phyloP scores from a whole-genome alignment of 2,888 invertebrate species.

The Sclerodermus sp. region DNA sequence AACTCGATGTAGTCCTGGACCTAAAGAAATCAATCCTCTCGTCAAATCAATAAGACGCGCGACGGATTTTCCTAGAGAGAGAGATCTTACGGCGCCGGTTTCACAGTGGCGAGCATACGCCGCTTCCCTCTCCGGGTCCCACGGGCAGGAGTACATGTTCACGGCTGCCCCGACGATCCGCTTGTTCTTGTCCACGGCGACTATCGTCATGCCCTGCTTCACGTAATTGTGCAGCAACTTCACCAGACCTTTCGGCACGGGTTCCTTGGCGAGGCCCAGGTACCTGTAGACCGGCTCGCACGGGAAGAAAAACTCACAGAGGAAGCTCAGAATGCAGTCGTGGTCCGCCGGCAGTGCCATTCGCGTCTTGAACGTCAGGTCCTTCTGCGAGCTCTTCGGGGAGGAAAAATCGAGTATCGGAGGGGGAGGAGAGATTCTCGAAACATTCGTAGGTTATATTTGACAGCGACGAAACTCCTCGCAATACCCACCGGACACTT shows the following conservation, averaged over 20 bases:
- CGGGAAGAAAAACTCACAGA: constrained; percentile 36
- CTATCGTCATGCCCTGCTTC: constrained; percentile 36
- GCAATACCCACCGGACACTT: too few species aligned
- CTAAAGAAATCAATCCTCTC: not conserved
- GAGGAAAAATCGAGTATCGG: too few species aligned
- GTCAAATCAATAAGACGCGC: too few species aligned
- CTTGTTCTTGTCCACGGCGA: constrained; percentile 29
- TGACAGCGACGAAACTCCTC: too few species aligned
- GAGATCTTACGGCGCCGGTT: not conserved
- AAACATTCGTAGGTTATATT: too few species aligned
- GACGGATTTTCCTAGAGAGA: too few species aligned
- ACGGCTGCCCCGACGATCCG: constrained; percentile 40
- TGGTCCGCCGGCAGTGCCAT: constrained; percentile 40
- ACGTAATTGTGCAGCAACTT: constrained; percentile 31
- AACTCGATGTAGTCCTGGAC: constrained; percentile 38
- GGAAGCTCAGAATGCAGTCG: constrained; percentile 37
- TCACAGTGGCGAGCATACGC: constrained; percentile 28
- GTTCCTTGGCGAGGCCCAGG: constrained; percentile 22
- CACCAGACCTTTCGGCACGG: constrained; percentile 22
- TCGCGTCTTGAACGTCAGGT: constrained; percentile 23
- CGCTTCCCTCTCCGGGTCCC: constrained; percentile 14
- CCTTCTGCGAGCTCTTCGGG: too few species aligned
- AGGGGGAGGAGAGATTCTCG: too few species aligned
- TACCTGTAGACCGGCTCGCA: constrained; percentile 37
- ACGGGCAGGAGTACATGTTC: constrained; percentile 27